These are phyloP conservation scores for Fopius arisanus DNA, from an alignment of 1,140 invertebrate genomes.

Conservation along the genomic window DNA sequence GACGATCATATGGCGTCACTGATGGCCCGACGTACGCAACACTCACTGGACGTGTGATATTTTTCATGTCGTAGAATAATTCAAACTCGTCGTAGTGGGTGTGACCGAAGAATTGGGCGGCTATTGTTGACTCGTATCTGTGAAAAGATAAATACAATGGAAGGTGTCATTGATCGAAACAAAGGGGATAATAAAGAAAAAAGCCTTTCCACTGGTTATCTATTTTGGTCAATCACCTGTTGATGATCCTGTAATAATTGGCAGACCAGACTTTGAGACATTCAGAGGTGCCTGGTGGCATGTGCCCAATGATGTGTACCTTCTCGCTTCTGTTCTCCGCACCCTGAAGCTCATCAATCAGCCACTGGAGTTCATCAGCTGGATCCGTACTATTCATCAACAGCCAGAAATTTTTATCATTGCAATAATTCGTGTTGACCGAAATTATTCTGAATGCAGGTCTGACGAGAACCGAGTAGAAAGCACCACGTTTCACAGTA, in stretches of 20 bases:
- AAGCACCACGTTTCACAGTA: conserved; percentile 86
- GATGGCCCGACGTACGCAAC: conserved; percentile 94
- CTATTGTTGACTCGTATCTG: conserved; percentile 88
- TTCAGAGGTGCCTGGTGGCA: conserved; percentile 92
- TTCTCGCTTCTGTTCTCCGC: conserved; percentile 94
- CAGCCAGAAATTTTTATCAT: conserved; percentile 97
- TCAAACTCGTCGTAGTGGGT: conserved; percentile 95
- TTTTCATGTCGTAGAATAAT: conserved; percentile 87
- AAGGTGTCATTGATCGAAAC: not conserved
- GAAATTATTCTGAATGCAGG: conserved; percentile 90
- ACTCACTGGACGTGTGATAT: conserved; percentile 81
- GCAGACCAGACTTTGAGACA: conserved; percentile 93
- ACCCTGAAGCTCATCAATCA: conserved; percentile 91
- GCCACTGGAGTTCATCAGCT: conserved; percentile 92
- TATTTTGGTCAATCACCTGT: conserved; percentile 65
- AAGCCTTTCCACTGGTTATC: not conserved
- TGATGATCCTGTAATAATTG: conserved; percentile 91
- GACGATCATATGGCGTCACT: conserved; percentile 89
- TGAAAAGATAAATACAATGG: too few relatives aligned
- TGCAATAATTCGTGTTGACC: conserved; percentile 94
- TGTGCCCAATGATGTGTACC: conserved; percentile 97
- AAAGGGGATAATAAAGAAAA: not conserved
- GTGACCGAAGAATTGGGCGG: conserved; percentile 94
- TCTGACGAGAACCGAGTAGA: conserved; percentile 87
- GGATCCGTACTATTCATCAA: conserved; percentile 96